Conservation (phyloP, 92 coral and sea anemone genomes). For the Umimayanthus chanpuru region DNA sequence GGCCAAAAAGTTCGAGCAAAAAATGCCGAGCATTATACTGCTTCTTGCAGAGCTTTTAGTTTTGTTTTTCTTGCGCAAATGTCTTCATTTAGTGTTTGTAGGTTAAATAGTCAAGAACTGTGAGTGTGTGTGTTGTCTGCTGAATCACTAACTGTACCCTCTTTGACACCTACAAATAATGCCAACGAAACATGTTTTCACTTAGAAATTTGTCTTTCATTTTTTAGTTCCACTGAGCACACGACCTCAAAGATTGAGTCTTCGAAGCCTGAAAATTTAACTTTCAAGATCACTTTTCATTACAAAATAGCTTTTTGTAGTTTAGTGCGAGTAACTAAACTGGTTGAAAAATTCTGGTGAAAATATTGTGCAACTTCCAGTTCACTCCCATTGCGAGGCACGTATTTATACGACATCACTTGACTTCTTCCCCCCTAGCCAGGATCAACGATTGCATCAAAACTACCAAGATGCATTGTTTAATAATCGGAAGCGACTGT, state of each 20-base stretch:
- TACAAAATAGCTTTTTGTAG: not conserved
- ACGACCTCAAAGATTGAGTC: not conserved
- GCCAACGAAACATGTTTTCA: constrained; percentile 1
- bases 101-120: constrained; percentile 9
- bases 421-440: constrained; percentile 12
- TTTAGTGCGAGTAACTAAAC: not conserved
- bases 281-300: not conserved
- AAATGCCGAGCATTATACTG: not conserved
- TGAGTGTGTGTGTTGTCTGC: not conserved
- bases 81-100: constrained; percentile 11
- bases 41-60: not conserved
- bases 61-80: not conserved
- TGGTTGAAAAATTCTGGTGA: not conserved
- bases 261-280: not conserved
- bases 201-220: too few species aligned
- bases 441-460: not conserved
- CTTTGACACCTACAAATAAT: constrained; percentile 7
- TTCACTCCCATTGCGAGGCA: not conserved
- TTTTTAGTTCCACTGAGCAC: not conserved
- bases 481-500: not conserved
- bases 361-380: not conserved
- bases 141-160: not conserved
- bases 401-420: not conserved
- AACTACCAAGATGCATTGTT: not conserved
- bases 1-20: constrained; percentile 28